A percentile compares a stretch with the other conserved stretches of the same genome.
Evolutionary conservation across 2,113 vertebrate species (phyloP).

Genomic region (Tychaedon coryphoeus): DNA sequence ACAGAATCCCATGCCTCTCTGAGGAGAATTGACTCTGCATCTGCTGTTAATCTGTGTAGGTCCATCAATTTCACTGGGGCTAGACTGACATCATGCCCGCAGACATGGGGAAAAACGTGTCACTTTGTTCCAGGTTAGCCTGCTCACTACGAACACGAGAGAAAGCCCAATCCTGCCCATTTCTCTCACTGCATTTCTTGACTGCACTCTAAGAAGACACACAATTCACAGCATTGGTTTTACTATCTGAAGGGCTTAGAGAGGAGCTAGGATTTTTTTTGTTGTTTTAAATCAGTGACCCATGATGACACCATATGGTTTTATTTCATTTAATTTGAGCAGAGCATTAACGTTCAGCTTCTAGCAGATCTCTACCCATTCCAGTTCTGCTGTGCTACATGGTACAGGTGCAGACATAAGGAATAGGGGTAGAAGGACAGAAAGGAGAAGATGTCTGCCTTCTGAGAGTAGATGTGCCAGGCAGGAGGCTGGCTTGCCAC

Average conservation of each 20-base stretch:
- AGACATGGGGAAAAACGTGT: background rate
- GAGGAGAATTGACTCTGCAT: background rate
- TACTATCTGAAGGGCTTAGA: conserved; percentile 41
- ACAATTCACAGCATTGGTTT: conserved; percentile 24
- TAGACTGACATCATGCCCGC: background rate
- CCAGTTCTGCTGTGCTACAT: background rate
- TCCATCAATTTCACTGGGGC: background rate
- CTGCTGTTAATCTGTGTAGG: background rate
- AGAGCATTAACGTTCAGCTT: conserved; percentile 41
- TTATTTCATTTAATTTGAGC: conserved; percentile 67
- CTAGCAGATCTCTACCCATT: conserved; percentile 26
- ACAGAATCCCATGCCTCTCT: background rate
- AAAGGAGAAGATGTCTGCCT: background rate
- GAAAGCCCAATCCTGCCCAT: background rate
- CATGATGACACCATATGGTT: conserved; percentile 61
- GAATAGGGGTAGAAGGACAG: background rate
- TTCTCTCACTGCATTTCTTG: background rate
- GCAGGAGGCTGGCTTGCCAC: background rate
- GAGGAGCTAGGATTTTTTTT: conserved; percentile 44
- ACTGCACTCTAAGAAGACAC: background rate
- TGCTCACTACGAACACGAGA: background rate
- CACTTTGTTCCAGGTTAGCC: background rate
- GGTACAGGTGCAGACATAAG: background rate
- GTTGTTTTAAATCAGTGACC: conserved; percentile 66
- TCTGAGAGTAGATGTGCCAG: background rate